phyloP scores from a whole-genome alignment of 2,113 vertebrate species.

The Nibea coibor region DNA sequence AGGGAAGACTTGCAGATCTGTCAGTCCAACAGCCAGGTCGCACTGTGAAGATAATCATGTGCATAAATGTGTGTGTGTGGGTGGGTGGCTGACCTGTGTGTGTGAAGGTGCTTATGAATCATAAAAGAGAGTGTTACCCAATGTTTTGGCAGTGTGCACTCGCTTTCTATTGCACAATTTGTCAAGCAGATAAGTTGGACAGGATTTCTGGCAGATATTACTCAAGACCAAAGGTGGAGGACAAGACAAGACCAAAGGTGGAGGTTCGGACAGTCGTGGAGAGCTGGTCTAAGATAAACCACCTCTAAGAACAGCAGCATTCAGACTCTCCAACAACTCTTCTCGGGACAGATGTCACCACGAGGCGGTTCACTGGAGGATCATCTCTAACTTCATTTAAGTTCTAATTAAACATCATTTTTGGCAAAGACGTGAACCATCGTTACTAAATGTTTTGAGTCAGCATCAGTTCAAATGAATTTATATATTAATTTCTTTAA shows the following conservation, averaged over 20 bases:
- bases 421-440: neutral
- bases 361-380: neutral
- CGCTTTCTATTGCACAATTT: conserved; percentile 8
- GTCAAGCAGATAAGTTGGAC: neutral
- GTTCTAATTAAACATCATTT: neutral
- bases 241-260: too few relatives aligned
- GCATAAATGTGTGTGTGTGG: neutral
- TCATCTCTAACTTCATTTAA: neutral
- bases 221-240: too few relatives aligned
- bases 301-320: too few relatives aligned
- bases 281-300: too few relatives aligned
- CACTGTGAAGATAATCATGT: neutral
- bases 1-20: neutral
- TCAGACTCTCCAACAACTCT: neutral
- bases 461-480: neutral
- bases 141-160: neutral
- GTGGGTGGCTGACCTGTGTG: neutral
- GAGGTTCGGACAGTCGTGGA: too few relatives aligned
- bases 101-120: neutral
- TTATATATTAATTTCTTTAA: neutral
- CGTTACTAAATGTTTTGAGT: too few relatives aligned
- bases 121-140: neutral
- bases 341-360: too few relatives aligned
- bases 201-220: neutral
- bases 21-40: neutral